Evolutionary conservation across 2,888 invertebrate genomes (phyloP).

Genomic region (Bimastos eiseni): DNA sequence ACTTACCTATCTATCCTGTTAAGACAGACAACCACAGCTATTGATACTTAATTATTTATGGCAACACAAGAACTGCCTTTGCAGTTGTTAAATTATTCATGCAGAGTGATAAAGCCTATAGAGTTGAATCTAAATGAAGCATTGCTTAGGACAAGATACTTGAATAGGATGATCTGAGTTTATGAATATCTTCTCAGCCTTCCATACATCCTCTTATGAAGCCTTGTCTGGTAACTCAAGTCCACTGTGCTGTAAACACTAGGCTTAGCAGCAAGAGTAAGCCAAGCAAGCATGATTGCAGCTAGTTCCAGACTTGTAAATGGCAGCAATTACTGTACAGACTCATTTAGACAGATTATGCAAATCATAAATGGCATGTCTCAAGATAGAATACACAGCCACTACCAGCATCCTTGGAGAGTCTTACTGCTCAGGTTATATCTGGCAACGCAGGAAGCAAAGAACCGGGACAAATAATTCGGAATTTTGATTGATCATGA

Average conservation of each 20-base stretch:
- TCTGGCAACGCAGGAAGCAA: neutral
- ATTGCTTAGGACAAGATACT: neutral
- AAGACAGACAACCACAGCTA: too few relatives aligned
- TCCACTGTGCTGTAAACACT: neutral
- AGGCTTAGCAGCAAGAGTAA: conserved; percentile 4
- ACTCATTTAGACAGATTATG: neutral
- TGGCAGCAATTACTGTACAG: neutral
- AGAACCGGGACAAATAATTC: neutral
- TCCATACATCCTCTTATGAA: too few relatives aligned
- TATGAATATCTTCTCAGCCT: neutral
- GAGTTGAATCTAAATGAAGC: neutral
- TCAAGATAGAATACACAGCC: conserved; percentile 9
- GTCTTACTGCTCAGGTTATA: neutral
- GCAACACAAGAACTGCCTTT: neutral
- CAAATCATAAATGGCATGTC: neutral
- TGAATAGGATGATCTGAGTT: neutral
- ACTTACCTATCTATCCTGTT: neutral
- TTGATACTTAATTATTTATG: neutral
- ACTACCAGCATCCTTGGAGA: neutral
- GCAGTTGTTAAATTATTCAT: neutral
- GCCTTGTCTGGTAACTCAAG: neutral
- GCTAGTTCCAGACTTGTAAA: conserved; percentile 4
- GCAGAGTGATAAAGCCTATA: neutral
- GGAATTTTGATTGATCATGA: neutral
- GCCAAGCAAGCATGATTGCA: neutral